Percentiles rank a stretch among this genome's conserved stretches.
These are phyloP conservation scores for Neofelis nebulosa DNA, from an alignment of 2,113 vertebrate species.

Conservation along the genomic window DNA sequence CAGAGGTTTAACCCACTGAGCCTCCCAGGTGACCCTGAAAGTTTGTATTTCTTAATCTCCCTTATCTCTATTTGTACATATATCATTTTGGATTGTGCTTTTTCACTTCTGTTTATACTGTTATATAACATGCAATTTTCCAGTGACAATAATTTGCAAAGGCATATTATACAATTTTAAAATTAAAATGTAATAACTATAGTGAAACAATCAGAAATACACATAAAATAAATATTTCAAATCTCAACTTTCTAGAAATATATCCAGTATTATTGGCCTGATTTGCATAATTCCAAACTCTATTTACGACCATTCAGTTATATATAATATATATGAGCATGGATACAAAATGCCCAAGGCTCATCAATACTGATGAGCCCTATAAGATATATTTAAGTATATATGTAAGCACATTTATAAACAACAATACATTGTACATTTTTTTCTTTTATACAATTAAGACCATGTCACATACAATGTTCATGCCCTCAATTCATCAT, in stretches of 20 bases:
- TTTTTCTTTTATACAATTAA: not conserved
- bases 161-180: not conserved
- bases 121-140: not conserved
- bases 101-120: not conserved
- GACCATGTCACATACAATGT: not conserved
- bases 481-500: not conserved
- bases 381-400: not conserved
- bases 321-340: not conserved
- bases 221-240: not conserved
- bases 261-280: not conserved
- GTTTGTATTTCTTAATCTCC: not conserved
- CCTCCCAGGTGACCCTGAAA: not conserved
- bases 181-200: not conserved
- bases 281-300: not conserved
- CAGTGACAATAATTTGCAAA: not conserved
- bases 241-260: not conserved
- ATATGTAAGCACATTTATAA: not conserved
- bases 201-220: not conserved
- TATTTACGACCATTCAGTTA: not conserved
- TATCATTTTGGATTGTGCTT: not conserved
- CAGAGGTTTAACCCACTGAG: too few species aligned
- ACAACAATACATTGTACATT: not conserved
- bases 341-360: not conserved
- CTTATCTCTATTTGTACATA: not conserved
- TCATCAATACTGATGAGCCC: not conserved